Base-by-base conservation (phyloP, 2,888 invertebrate genomes). In the Nemoura dubitans region DNA sequence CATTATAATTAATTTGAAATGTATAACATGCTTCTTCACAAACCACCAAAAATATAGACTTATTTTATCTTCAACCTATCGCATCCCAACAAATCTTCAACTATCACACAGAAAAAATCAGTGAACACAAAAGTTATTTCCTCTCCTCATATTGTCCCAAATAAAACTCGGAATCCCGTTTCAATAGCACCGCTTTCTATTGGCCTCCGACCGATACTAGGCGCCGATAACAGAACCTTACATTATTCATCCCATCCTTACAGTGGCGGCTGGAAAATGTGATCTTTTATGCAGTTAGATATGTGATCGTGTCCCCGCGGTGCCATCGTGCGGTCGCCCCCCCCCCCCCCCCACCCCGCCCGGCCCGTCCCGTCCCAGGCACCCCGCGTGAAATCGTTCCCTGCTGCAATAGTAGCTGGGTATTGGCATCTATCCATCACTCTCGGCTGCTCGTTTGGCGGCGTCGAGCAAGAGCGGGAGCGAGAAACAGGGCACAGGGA, bases 361-460 rank as follows among this genome's bases (percentile, higher is more conserved):
- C 78, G 26, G 5, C 5, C n/a, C 26, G 21, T 76, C 3, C 26
- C 26, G 76, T n/a, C n/a, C n/a, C n/a, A n/a, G n/a, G n/a, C n/a
- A 25, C 5, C 76, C 78, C 78, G 26, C 26, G n/a, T 14, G 7
- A 28, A 78, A 78, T 78, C 26, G 78, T 78, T 78, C 26, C n/a
- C 76, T 1, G 27, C 78, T 78, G 28, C 27, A 28, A 78, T 78
- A 84, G 26, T 76, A 28, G 84, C 28, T 84, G 2, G 29, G 26
- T 84, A 84, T 84, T 84, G 84, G 84, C 84, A 76, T 76, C 84
- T 84, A 84, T 84, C 84, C 59, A 84, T 84, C 84, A 84, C 84
- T 36, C 16, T 25, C 26, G 28, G 59, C 26, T 21, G 0, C 29
- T 30, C 42, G n/a, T 21, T 7, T 83, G 43, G 42, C 29, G 14